Base-by-base conservation (phyloP, 2,797 vertebrate genomes). In the Sebastes itinus region DNA sequence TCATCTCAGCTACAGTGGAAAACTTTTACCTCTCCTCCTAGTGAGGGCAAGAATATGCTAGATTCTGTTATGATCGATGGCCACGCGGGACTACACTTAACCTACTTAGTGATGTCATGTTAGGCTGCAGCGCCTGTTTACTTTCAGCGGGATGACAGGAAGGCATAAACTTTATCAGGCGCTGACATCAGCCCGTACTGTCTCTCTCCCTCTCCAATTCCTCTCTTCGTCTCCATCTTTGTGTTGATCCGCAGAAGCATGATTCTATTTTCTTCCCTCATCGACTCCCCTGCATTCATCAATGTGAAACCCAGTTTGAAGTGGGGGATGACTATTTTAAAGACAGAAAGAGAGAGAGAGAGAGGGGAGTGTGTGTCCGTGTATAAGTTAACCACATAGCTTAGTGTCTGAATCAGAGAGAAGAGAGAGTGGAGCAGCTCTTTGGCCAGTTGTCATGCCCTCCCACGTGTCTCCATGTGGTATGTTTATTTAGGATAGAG, bases 41-140 rank as follows among this genome's bases (percentile, higher is more conserved):
- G 84, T 83, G 96, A 95, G 96, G 96, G 97, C 94, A 94, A 93
- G 97, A 97, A 97, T 98, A 97, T 97, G 97, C 96, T 97, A 95
- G 96, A 97, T 97, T 97, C 97, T 92, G 96, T 96, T 95, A 97
- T 99, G 98, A 99, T 99, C 96, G 97, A 99, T 99, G 98, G 97
- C 97, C 97, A 96, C 96, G 96, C 92, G 93, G 96, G 97, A 97
- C 97, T 97, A 97, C 97, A 97, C 97, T 99, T 99, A 99, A 98
- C 98, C 98, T 99, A 99, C 98, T 99, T 99, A 99, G 97, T 97
- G 97, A 98, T 99, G 98, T 99, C 98, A 99, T 97, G 97, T 98
- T 90, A 97, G 97, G 89, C 90, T 96, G 96, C 95, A 94, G 97
- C 95, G 96, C 97, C 97, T 99, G 98, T 99, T 99, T 98, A 98